Conservation (phyloP, 2,888 invertebrate species). For the Temnothorax ravouxi region DNA sequence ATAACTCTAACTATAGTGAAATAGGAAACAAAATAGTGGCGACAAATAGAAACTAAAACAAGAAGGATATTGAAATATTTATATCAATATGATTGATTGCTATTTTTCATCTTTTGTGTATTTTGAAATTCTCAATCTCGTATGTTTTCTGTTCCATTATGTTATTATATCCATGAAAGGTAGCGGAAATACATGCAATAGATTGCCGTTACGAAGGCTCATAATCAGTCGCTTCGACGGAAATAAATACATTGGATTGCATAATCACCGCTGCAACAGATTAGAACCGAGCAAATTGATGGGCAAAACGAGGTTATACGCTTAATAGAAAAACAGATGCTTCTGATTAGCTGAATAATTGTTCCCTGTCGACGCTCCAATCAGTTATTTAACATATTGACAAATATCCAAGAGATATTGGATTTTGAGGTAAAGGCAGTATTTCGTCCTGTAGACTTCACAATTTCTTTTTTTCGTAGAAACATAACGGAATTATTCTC, state of each 20-base stretch:
- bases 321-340: constrained; percentile 53
- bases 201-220: neutral
- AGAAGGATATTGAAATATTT: neutral
- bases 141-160: neutral
- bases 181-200: constrained; percentile 9
- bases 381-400: constrained; percentile 1
- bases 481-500: too few relatives aligned
- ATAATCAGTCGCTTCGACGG: neutral
- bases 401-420: neutral
- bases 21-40: neutral
- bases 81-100: neutral
- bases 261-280: constrained; percentile 20
- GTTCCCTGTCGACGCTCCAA: neutral
- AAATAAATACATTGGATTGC: constrained; percentile 16
- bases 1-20: too few relatives aligned
- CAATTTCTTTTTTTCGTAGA: too few relatives aligned
- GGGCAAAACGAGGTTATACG: constrained; percentile 5
- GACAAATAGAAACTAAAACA: neutral
- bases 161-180: neutral
- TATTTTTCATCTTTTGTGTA: neutral
- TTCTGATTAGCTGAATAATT: constrained; percentile 62
- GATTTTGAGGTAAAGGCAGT: neutral
- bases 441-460: too few relatives aligned
- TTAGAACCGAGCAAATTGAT: constrained; percentile 26
- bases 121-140: neutral